phyloP scores from a whole-genome alignment of 2,797 vertebrate species.

The Carduelis carduelis region DNA sequence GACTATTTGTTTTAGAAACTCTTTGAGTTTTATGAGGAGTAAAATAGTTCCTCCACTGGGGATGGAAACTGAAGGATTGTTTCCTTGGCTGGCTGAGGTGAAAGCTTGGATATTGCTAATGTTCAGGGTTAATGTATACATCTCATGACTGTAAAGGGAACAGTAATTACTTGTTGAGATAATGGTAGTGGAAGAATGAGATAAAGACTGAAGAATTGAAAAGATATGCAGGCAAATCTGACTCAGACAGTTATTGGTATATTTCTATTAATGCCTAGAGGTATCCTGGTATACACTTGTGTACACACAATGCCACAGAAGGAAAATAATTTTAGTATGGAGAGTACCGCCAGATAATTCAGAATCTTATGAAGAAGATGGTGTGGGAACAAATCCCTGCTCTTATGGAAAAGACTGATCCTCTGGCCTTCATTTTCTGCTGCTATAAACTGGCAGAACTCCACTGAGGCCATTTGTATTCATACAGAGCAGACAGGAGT shows the following conservation, averaged over 20 bases:
- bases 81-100: neutral
- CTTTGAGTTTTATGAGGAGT: neutral
- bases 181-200: neutral
- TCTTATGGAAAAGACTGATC: neutral
- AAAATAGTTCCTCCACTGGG: neutral
- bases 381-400: neutral
- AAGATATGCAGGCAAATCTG: neutral
- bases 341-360: neutral
- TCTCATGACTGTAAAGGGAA: neutral
- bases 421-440: slow-evolving; percentile 33
- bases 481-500: neutral
- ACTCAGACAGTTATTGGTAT: neutral
- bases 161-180: neutral
- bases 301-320: neutral
- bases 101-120: neutral
- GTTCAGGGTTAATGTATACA: neutral
- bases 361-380: neutral
- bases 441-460: slow-evolving; percentile 14
- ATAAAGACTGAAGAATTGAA: neutral
- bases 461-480: slow-evolving; percentile 10
- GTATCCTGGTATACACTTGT: neutral
- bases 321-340: neutral
- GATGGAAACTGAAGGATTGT: neutral
- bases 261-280: neutral
- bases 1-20: neutral